A percentile compares a stretch with the other conserved stretches of the same genome.
Conservation (phyloP, 2,797 vertebrate species). For the Spatula clypeata region DNA sequence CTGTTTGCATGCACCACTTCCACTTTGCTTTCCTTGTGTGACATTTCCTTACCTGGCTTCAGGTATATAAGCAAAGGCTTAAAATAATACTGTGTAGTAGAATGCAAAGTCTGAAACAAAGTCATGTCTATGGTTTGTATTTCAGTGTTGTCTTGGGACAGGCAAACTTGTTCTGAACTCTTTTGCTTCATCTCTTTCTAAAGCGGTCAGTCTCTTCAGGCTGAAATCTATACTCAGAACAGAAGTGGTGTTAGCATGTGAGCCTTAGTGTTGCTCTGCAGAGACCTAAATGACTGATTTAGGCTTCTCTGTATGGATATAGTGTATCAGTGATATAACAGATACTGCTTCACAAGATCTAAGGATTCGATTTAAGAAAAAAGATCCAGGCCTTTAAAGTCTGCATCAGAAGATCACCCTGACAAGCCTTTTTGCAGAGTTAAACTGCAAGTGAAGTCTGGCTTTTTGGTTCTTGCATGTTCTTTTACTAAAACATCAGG, state of each 20-base stretch:
- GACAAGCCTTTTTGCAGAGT: rapidly evolving
- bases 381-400: not conserved
- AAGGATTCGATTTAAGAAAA: not conserved
- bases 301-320: not conserved
- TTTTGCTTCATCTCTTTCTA: not conserved
- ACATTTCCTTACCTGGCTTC: not conserved
- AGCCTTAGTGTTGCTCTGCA: not conserved
- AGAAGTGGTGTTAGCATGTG: not conserved
- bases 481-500: not conserved
- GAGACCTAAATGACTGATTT: not conserved
- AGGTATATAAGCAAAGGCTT: not conserved
- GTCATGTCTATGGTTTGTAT: not conserved
- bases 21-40: rapidly evolving
- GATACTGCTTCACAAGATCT: not conserved
- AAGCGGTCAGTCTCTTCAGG: not conserved
- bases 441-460: not conserved
- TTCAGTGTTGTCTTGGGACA: not conserved
- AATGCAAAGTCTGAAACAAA: not conserved
- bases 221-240: not conserved
- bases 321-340: not conserved
- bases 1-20: not conserved
- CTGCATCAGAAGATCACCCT: not conserved
- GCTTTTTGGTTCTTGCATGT: not conserved
- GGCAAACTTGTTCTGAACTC: not conserved
- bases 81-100: rapidly evolving